Evolutionary conservation across 2,888 invertebrate genomes (phyloP), one percentile per base, ranked within the genome.

Genomic region (Ctenicera cuprea): DNA sequence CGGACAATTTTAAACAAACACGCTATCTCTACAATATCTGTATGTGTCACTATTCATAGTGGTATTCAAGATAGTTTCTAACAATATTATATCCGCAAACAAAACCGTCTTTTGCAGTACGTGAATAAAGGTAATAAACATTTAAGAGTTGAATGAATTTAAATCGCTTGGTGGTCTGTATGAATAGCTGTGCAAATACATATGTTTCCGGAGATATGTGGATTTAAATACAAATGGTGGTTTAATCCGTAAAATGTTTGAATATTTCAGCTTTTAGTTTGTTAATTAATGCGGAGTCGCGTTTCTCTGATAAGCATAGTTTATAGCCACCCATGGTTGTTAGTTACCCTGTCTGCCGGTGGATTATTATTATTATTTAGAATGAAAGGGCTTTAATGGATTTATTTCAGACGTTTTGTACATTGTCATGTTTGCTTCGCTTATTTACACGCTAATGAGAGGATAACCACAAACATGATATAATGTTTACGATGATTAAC

Each of bases 201-300:
- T 81, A 83, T 80, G 82, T 83, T 82, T 83, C 82, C 82, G 81
- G 83, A 83, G 81, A 84, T 82, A 83, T 81, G 82, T 81, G 80
- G 81, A 82, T 82, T 72, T 72, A 75, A 75, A 82, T 80, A 79
- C 79, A 77, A 79, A 81, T 80, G 78, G 75, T 75, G 77, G 80
- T 80, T 81, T 80, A 81, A 79, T 79, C 78, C 78, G 76, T 78
- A 78, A 80, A 80, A 80, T 80, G 81, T 83, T 82, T 82, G 83
- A 83, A 81, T 82, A 82, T 82, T 83, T 82, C 79, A 83, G 79
- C 80, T 79, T 81, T 80, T 78, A 82, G 82, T 82, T 82, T 77
- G 80, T 80, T 85, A 85, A 85, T 85, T 84, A 85, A 85, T 85
- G 84, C 85, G 76, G 74, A 77, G 81, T 79, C 82, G 83, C 83